Evolutionary conservation across 92 coral and sea anemone genomes (phyloP), one percentile per base, ranked within the genome.

Genomic region (Phenganax subtilis): DNA sequence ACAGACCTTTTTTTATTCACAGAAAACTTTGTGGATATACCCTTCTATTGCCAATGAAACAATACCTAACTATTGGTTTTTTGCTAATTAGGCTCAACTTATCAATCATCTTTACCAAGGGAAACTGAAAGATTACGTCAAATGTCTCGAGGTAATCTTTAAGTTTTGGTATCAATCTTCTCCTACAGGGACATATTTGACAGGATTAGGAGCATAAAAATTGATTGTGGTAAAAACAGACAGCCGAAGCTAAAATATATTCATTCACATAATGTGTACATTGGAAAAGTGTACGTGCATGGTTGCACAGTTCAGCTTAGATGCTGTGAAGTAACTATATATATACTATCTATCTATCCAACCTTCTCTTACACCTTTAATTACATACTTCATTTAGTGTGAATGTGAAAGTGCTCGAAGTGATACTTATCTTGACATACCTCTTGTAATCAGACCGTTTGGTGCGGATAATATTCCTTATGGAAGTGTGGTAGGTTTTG

Each of bases 51-150:
- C 12, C 47, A 59, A 12, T 15, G 6, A 6, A 3, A 59, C 3
- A 12, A 12, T 59, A 12, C 17, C 29, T 76, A 31, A 8, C 44
- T 60, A 8, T 20, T 20, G 25, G 25, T 44, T 37, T 62, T 12
- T 31, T 60, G 28, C n/a, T 7, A 20, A 8, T 10, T 67, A 93
- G 97, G 91, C 88, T 64, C 90, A 94, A 72, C 87, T 94, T 8
- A 94, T 94, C 76, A 94, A 94, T 86, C 91, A 94, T 58, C 91
- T 94, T 55, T 94, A 94, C 61, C 97, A 92, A 83, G 98, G 98
- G 53, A 94, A 92, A 80, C 84, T 94, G 81, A 92, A 94, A 71
- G 98, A 94, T 77, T 94, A 94, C 86, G 98, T 94, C 16, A 94
- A 92, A 60, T 94, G 98, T 72, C 91, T 88, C 51, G 94, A 94